phyloP scores from a whole-genome alignment of 1,140 invertebrate genomes.

The Apis mellifera region DNA sequence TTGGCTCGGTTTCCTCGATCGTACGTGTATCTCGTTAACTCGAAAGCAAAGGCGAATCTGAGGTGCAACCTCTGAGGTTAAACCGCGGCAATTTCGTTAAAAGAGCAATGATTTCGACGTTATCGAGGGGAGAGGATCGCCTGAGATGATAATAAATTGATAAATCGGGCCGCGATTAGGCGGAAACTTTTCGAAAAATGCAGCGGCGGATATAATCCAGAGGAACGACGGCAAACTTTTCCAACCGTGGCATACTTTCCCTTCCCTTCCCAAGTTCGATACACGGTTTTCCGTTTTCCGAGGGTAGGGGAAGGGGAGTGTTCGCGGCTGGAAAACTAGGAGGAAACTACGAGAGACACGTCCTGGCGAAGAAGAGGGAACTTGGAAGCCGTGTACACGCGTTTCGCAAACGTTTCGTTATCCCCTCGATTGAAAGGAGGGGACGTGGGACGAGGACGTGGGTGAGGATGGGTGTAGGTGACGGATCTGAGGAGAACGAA shows the following conservation, averaged over 20 bases:
- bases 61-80: too few relatives aligned
- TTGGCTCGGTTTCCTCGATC: neutral
- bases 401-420: too few relatives aligned
- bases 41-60: conserved; percentile 32
- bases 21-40: neutral
- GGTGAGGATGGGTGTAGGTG: too few relatives aligned
- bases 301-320: neutral
- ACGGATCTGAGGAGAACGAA: too few relatives aligned
- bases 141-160: too few relatives aligned
- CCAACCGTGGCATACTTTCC: conserved; percentile 30
- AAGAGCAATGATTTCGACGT: conserved; percentile 60
- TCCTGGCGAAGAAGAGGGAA: too few relatives aligned
- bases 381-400: too few relatives aligned
- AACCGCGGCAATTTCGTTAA: conserved; percentile 54
- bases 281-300: conserved; percentile 34
- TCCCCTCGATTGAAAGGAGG: too few relatives aligned
- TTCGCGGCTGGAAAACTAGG: too few relatives aligned
- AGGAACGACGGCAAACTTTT: conserved; percentile 24
- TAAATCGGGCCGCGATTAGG: conserved; percentile 62
- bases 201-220: conserved; percentile 17
- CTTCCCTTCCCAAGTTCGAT: conserved; percentile 2
- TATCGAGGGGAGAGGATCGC: too few relatives aligned
- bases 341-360: neutral
- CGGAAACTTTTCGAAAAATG: conserved; percentile 25
- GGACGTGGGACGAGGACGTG: too few relatives aligned